A percentile compares a stretch with the other conserved stretches of the same genome.
Evolutionary conservation across 2,797 vertebrate species (phyloP).

Genomic region (Fundulus diaphanus): DNA sequence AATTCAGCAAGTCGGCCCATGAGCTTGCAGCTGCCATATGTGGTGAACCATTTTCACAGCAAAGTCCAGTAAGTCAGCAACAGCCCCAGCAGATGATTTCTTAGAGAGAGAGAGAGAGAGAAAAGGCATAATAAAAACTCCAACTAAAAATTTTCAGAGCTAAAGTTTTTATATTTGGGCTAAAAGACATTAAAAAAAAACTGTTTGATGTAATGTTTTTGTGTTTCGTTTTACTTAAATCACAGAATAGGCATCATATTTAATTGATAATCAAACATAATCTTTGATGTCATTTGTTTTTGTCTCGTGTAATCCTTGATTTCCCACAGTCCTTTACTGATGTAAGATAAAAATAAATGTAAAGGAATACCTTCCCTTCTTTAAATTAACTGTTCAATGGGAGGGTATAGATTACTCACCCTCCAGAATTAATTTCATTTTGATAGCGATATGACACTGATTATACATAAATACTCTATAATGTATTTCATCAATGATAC

Average conservation of each 20-base stretch:
- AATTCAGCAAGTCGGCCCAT: slow-evolving; percentile 72
- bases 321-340: not conserved
- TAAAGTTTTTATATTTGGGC: not conserved
- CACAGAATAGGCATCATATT: too few relatives aligned
- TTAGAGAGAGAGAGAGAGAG: slow-evolving; percentile 6
- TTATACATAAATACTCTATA: not conserved
- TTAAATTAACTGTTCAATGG: not conserved
- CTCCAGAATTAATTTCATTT: not conserved
- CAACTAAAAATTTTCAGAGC: slow-evolving; percentile 3
- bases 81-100: slow-evolving; percentile 46
- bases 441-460: not conserved
- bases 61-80: slow-evolving; percentile 60
- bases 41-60: slow-evolving; percentile 60
- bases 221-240: too few relatives aligned
- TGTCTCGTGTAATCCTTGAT: not conserved
- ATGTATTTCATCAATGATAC: not conserved
- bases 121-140: slow-evolving; percentile 17
- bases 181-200: not conserved
- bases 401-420: not conserved
- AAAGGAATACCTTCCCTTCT: not conserved
- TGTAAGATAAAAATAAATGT: not conserved
- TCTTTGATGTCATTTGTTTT: too few relatives aligned
- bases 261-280: not conserved
- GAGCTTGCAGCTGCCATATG: slow-evolving; percentile 66
- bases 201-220: too few relatives aligned